phyloP scores from a whole-genome alignment of 2,888 invertebrate genomes.

The Mystacides longicornis region DNA sequence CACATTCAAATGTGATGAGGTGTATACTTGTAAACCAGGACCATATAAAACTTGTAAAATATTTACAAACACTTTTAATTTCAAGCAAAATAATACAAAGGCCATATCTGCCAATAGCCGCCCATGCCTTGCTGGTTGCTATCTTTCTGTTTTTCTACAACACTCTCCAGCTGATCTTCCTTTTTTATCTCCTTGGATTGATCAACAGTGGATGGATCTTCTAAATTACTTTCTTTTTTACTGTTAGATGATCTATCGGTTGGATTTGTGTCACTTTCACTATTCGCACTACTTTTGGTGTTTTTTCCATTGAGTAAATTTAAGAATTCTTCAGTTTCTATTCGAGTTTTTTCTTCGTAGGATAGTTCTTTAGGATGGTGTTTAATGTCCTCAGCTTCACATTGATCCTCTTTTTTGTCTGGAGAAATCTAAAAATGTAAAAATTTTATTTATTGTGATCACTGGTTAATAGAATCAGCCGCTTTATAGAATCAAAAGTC shows the following conservation, averaged over 20 bases:
- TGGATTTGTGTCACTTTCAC: not conserved
- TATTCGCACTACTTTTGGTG: not conserved
- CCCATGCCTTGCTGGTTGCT: not conserved
- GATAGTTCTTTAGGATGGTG: not conserved
- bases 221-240: not conserved
- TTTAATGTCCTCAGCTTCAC: too few species aligned
- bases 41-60: too few species aligned
- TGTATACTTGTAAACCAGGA: too few species aligned
- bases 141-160: not conserved
- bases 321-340: slow-evolving; percentile 18
- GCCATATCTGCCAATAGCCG: slow-evolving; percentile 23
- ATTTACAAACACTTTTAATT: too few species aligned
- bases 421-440: not conserved
- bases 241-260: not conserved
- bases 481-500: too few species aligned
- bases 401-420: too few species aligned
- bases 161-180: not conserved
- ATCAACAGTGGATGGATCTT: too few species aligned
- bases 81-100: slow-evolving; percentile 24
- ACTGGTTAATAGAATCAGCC: too few species aligned
- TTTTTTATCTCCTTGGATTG: not conserved
- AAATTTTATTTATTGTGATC: not conserved
- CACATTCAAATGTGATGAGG: too few species aligned
- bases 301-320: slow-evolving; percentile 9
- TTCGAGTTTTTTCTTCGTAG: not conserved